Conservation (phyloP, 2,888 invertebrate species). For the Psococerastis gibbosa region DNA sequence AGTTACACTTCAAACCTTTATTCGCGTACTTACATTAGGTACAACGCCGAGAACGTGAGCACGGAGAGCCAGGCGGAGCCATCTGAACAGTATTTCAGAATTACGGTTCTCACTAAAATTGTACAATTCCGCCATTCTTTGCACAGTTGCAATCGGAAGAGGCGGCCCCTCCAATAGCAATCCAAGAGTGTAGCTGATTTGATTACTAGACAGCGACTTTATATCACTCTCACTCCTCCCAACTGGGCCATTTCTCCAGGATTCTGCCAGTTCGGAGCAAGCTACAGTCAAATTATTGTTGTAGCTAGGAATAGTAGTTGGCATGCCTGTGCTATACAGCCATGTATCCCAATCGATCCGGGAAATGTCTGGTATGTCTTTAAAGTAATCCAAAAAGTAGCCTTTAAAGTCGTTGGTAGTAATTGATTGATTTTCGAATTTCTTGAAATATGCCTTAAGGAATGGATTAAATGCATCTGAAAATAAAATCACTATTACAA, state of each 20-base stretch:
- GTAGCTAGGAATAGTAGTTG: conserved; percentile 62
- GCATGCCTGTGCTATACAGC: conserved; percentile 73
- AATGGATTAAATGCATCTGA: conserved; percentile 59
- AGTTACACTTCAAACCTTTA: no score
- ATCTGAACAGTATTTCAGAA: conserved; percentile 49
- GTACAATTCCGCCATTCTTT: conserved; percentile 42
- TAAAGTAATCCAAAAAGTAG: conserved; percentile 51
- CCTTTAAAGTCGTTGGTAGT: conserved; percentile 62
- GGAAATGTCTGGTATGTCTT: conserved; percentile 31
- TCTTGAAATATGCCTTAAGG: conserved; percentile 56
- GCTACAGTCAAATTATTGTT: conserved; percentile 44
- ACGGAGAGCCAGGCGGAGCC: conserved; percentile 14
- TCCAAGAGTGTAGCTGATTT: conserved; percentile 48
- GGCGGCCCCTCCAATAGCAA: conserved; percentile 38
- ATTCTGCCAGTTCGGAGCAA: conserved; percentile 34
- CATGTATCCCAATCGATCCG: conserved; percentile 69
- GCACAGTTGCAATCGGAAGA: conserved; percentile 35
- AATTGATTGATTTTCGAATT: conserved; percentile 65
- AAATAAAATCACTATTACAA: no score
- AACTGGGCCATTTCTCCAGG: conserved; percentile 31
- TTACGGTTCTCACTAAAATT: conserved; percentile 45
- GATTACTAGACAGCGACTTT: conserved; percentile 36
- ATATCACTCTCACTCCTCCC: conserved; percentile 28
- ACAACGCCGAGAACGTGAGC: conserved; percentile 1
- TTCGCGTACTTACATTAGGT: conserved; percentile 1